These are phyloP conservation scores for Eupithecia pulchellata DNA, from an alignment of 2,888 invertebrate species.

Conservation along the genomic window DNA sequence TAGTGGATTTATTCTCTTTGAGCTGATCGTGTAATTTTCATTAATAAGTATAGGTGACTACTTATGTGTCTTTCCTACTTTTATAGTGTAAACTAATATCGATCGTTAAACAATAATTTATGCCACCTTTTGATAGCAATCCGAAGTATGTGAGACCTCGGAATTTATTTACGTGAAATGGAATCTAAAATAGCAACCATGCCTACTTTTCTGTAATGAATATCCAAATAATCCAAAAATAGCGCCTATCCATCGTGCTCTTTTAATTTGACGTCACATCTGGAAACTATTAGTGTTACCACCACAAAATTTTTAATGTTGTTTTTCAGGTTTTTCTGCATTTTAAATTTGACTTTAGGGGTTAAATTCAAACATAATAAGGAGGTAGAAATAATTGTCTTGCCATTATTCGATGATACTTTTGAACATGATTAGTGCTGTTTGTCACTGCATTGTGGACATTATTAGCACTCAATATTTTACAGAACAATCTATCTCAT, in stretches of 20 bases:
- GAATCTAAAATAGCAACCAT: conserved; percentile 78
- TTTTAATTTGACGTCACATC: conserved; percentile 66
- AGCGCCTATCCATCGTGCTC: conserved; percentile 66
- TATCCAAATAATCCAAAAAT: conserved; percentile 79
- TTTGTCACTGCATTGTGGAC: neutral
- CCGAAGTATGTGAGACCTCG: neutral
- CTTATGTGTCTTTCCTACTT: too few relatives aligned
- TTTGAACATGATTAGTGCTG: neutral
- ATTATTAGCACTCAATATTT: neutral
- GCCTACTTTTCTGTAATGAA: conserved; percentile 67
- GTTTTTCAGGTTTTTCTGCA: too few relatives aligned
- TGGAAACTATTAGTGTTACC: conserved; percentile 40
- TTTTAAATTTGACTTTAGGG: neutral
- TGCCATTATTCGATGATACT: neutral
- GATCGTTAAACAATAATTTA: neutral
- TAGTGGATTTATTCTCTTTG: too few relatives aligned
- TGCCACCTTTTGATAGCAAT: neutral
- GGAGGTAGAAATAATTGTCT: neutral
- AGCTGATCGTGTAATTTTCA: neutral
- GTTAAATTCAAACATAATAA: neutral
- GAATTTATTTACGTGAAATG: conserved; percentile 40
- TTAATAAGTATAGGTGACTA: too few relatives aligned
- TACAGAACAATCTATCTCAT: neutral
- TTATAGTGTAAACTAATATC: neutral
- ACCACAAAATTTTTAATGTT: conserved; percentile 5